phyloP scores from a whole-genome alignment of 1,140 invertebrate species.

The Trachymyrmex septentrionalis region DNA sequence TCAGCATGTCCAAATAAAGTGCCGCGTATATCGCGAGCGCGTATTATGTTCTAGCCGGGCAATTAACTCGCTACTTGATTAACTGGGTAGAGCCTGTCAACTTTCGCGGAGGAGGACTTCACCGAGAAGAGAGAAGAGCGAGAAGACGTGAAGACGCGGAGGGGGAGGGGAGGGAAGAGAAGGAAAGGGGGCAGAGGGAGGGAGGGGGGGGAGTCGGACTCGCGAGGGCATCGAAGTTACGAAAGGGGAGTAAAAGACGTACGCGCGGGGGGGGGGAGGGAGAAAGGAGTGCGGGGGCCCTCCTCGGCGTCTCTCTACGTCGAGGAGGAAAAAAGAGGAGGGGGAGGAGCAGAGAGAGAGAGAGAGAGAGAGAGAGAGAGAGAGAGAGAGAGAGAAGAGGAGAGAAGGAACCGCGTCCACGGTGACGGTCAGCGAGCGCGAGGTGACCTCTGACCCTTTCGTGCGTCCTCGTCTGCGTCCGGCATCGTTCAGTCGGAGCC shows the following conservation, averaged over 20 bases:
- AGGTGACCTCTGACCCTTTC: slow-evolving; percentile 85
- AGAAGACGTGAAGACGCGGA: not conserved
- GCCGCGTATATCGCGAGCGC: slow-evolving; percentile 31
- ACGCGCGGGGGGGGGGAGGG: not conserved
- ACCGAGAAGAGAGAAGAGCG: slow-evolving; percentile 8
- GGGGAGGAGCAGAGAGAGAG: slow-evolving; percentile 46
- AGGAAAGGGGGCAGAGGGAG: not conserved
- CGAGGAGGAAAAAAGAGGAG: slow-evolving; percentile 61
- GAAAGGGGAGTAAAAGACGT: slow-evolving; percentile 49
- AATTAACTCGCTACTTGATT: slow-evolving; percentile 62
- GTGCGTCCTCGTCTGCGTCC: slow-evolving; percentile 74
- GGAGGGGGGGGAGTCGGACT: slow-evolving; percentile 29
- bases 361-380: too few species aligned
- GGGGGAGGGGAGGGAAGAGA: slow-evolving; percentile 15
- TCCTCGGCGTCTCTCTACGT: slow-evolving; percentile 36
- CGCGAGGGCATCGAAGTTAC: slow-evolving; percentile 64
- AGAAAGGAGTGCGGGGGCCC: slow-evolving; percentile 13
- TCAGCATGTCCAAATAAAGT: slow-evolving; percentile 49
- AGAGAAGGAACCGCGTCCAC: slow-evolving; percentile 83
- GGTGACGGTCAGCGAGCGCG: slow-evolving; percentile 86
- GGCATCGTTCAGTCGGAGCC: slow-evolving; percentile 58
- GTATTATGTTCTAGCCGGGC: slow-evolving; percentile 22
- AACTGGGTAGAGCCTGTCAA: slow-evolving; percentile 56
- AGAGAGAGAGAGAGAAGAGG: slow-evolving; percentile 65
- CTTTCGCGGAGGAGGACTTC: slow-evolving; percentile 36